A percentile compares a stretch with the other conserved stretches of the same genome.
phyloP scores from a whole-genome alignment of 2,888 invertebrate genomes.

The Auanema sp. region DNA sequence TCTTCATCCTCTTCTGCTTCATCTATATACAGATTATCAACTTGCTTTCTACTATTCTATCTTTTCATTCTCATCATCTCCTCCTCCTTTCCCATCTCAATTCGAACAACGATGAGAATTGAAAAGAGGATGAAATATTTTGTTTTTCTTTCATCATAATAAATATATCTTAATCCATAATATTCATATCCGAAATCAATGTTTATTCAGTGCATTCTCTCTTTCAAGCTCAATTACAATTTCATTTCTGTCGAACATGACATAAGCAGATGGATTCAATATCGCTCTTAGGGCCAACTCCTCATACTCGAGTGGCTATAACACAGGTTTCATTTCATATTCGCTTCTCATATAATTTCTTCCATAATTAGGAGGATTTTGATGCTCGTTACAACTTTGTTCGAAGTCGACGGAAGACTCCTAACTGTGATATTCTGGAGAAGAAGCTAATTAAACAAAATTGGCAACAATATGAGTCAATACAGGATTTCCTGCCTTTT shows the following conservation, averaged over 20 bases:
- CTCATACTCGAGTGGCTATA: conserved; percentile 25
- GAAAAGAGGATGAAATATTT: no score
- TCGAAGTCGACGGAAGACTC: conserved; percentile 32
- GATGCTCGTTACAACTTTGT: conserved; percentile 34
- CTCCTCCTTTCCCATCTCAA: no score
- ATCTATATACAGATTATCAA: no score
- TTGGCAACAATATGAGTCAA: conserved; percentile 22
- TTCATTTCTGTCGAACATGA: conserved; percentile 5
- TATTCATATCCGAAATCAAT: no score
- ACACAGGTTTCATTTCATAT: conserved; percentile 12
- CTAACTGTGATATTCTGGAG: conserved; percentile 25
- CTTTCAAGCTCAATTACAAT: background rate
- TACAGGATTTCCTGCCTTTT: conserved; percentile 1
- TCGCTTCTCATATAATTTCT: background rate
- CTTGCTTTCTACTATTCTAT: no score
- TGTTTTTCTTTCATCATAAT: no score
- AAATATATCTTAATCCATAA: no score
- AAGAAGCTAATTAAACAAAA: conserved; percentile 28
- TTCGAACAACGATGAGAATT: no score
- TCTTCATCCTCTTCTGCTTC: no score
- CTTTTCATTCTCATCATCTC: no score
- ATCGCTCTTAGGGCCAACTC: conserved; percentile 34
- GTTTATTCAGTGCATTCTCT: no score
- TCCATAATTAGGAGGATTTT: conserved; percentile 31
- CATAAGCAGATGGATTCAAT: conserved; percentile 33